Evolutionary conservation across 1,140 invertebrate genomes (phyloP).

Genomic region (Drosophila suzukii): DNA sequence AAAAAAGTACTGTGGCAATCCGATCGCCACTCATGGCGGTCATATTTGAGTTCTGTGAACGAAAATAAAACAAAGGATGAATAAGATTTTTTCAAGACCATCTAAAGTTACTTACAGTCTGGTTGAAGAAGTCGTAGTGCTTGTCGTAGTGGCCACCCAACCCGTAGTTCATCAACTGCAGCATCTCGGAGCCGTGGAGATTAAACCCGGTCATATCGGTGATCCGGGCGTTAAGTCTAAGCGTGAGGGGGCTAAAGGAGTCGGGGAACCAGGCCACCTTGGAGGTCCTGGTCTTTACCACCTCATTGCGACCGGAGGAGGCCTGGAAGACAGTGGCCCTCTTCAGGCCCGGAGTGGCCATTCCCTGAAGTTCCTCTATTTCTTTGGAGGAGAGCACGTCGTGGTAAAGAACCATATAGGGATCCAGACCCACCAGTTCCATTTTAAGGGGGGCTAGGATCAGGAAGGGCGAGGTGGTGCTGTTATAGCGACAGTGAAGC

Average conservation of each 20-base stretch:
- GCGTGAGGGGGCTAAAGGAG: slow-evolving; percentile 90
- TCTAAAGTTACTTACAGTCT: slow-evolving; percentile 36
- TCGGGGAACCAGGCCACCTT: slow-evolving; percentile 98
- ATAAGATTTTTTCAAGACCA: neutral
- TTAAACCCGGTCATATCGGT: slow-evolving; percentile 89
- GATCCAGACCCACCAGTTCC: slow-evolving; percentile 93
- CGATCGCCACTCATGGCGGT: slow-evolving; percentile 63
- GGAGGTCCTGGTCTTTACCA: slow-evolving; percentile 96
- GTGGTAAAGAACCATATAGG: slow-evolving; percentile 95
- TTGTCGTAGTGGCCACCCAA: slow-evolving; percentile 90
- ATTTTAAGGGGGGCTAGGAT: slow-evolving; percentile 95
- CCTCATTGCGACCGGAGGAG: slow-evolving; percentile 91
- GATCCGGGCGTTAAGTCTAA: slow-evolving; percentile 89
- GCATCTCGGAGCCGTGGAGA: slow-evolving; percentile 87
- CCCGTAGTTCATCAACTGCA: slow-evolving; percentile 89
- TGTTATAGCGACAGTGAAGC: slow-evolving; percentile 92
- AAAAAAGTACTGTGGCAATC: slow-evolving; percentile 77
- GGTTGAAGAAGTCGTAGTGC: slow-evolving; percentile 88
- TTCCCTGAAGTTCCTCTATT: slow-evolving; percentile 93
- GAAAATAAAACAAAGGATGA: neutral
- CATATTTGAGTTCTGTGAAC: slow-evolving; percentile 11
- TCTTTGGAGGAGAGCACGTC: slow-evolving; percentile 95
- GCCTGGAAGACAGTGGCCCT: slow-evolving; percentile 93
- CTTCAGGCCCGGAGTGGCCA: slow-evolving; percentile 94
- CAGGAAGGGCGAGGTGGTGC: slow-evolving; percentile 90